These are phyloP conservation scores for Odontocolon sp. DNA, from an alignment of 2,888 invertebrate species.

Conservation along the genomic window DNA sequence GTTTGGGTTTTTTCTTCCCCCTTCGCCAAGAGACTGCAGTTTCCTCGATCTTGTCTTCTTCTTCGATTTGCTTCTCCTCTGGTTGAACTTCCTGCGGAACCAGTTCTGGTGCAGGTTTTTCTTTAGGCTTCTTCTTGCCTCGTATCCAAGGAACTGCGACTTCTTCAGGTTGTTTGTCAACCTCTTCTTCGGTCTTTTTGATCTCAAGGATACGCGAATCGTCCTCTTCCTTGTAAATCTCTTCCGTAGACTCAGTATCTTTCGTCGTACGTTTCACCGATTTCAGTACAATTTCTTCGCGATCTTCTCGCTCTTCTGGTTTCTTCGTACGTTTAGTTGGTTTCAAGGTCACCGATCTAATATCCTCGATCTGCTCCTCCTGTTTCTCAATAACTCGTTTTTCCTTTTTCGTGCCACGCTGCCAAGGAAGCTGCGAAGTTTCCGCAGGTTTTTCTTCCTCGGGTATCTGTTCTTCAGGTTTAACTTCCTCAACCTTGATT, in stretches of 20 bases:
- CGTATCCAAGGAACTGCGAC: slow-evolving; percentile 68
- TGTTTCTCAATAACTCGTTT: slow-evolving; percentile 66
- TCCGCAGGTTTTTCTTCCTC: slow-evolving; percentile 64
- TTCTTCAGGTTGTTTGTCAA: slow-evolving; percentile 64
- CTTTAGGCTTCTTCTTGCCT: slow-evolving; percentile 61
- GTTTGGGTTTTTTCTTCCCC: slow-evolving; percentile 61
- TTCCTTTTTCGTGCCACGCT: slow-evolving; percentile 59
- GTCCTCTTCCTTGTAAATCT: slow-evolving; percentile 74
- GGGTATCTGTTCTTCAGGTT: slow-evolving; percentile 41
- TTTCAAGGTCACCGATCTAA: slow-evolving; percentile 65
- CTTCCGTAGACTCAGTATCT: slow-evolving; percentile 58
- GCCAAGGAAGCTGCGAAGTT: slow-evolving; percentile 64
- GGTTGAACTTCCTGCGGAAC: slow-evolving; percentile 48
- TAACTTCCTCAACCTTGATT: slow-evolving; percentile 49
- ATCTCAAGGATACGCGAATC: slow-evolving; percentile 56
- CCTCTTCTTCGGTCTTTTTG: slow-evolving; percentile 55
- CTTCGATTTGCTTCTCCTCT: slow-evolving; percentile 1
- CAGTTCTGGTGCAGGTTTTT: slow-evolving; percentile 56
- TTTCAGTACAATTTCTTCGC: slow-evolving; percentile 74
- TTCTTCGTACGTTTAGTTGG: slow-evolving; percentile 64
- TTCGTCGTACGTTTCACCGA: slow-evolving; percentile 69
- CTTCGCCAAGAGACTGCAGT: slow-evolving; percentile 68
- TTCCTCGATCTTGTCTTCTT: too few species aligned
- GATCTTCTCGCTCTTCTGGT: slow-evolving; percentile 74
- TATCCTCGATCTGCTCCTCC: slow-evolving; percentile 66